Evolutionary conservation across 2,888 invertebrate genomes (phyloP), one percentile per base, ranked within the genome.

Genomic region (Noctua comes): DNA sequence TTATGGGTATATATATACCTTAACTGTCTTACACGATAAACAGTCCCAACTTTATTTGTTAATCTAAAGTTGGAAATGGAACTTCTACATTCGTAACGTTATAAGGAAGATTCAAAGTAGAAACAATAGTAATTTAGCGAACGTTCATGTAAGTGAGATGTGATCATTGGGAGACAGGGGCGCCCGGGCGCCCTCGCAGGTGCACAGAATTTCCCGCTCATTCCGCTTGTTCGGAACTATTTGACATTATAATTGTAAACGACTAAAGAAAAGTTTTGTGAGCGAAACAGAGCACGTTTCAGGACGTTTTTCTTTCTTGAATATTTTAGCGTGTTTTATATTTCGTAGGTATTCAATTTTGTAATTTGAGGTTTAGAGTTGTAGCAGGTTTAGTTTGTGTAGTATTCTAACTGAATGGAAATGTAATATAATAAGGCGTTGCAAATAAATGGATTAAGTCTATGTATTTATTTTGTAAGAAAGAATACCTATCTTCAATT

Each of bases 161-260:
- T 74, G 71, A 82, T 76, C 62, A 70, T 77, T 51, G 68, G 65
- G 54, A 70, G 73, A 66, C 73, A 40, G 70, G 64, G 70, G 46
- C n/a, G 72, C 43, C 43, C 64, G 46, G 77, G 36, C 24, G 65
- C 31, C 66, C 65, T 43, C 64, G 24, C 36, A 54, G 43, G 40
- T 27, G 31, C 65, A 31, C 73, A 69, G 74, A 72, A 82, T 85
- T 78, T 70, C 40, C 73, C 21, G 71, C 36, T 71, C 76, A 82
- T 83, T 80, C 68, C 75, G 51, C 71, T 74, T 48, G 69, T 79
- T 76, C 71, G 27, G 51, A 80, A 86, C 82, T 86, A 89, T 84
- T 84, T 87, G 84, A 89, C 86, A 84, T 83, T 85, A 75, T 84
- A 88, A 89, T 84, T 84, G 83, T 80, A 75, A 80, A 69, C 74